phyloP scores from a whole-genome alignment of 2,797 vertebrate species.

The Diglossa cyanea region DNA sequence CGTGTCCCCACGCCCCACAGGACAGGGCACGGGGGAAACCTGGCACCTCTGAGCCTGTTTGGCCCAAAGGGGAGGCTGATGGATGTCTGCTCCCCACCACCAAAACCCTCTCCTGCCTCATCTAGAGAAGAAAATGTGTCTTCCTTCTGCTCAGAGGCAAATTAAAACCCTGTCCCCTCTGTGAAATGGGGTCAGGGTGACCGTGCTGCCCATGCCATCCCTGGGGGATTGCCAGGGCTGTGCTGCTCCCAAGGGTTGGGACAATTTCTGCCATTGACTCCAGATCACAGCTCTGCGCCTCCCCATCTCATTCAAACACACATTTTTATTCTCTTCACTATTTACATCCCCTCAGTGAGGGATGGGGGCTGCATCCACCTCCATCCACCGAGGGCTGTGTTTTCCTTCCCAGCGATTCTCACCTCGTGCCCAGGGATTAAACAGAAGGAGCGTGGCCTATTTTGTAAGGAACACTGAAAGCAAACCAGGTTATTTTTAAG shows the following conservation, averaged over 20 bases:
- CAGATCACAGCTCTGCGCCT: neutral
- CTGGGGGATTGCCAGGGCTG: neutral
- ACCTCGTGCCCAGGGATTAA: neutral
- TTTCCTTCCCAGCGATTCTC: neutral
- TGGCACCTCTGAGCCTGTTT: neutral
- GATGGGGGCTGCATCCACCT: neutral
- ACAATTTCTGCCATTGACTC: neutral
- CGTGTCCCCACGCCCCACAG: accelerated
- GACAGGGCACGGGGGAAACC: accelerated
- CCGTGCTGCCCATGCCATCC: accelerated
- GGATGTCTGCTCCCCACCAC: neutral
- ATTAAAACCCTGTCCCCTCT: neutral
- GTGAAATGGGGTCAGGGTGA: neutral
- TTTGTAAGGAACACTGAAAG: constrained; percentile 25
- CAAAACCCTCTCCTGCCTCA: neutral
- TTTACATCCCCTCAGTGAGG: neutral
- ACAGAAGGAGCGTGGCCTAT: constrained; percentile 4
- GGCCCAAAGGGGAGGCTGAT: neutral
- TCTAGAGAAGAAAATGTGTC: neutral
- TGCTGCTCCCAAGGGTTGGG: neutral
- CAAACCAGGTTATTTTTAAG: constrained; percentile 51
- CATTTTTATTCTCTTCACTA: neutral
- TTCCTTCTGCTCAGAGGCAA: neutral
- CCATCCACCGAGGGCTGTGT: neutral
- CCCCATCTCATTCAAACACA: neutral